A percentile compares a stretch with the other conserved stretches of the same genome.
These are phyloP conservation scores for Andrena bucephala DNA, from an alignment of 2,888 invertebrate species.

Conservation along the genomic window DNA sequence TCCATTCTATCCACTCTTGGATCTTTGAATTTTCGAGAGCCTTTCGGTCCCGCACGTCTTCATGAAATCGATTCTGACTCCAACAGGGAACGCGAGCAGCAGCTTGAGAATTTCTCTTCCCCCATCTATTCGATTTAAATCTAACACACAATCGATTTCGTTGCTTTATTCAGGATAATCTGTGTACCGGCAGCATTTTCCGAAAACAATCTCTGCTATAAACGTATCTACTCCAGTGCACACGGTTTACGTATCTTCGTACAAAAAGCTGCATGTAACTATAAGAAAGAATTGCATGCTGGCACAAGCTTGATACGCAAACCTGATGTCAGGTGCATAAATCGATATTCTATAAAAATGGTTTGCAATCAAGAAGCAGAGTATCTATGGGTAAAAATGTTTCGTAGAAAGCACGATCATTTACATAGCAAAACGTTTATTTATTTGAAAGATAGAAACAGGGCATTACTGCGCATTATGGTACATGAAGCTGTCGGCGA, in stretches of 20 bases:
- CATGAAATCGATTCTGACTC: background rate
- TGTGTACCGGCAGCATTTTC: no score
- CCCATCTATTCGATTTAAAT: background rate
- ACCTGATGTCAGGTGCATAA: slow-evolving; percentile 12
- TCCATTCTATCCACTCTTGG: background rate
- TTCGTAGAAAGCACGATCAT: background rate
- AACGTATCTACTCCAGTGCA: background rate
- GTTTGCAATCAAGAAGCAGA: background rate
- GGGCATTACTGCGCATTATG: no score
- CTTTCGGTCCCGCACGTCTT: background rate
- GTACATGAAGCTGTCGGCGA: no score
- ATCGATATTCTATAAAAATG: slow-evolving; percentile 8
- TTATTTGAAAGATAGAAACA: no score
- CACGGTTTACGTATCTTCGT: background rate
- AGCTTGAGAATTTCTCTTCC: background rate
- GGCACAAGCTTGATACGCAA: slow-evolving; percentile 6
- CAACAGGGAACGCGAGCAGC: background rate
- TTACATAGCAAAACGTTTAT: background rate
- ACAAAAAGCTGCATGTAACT: background rate
- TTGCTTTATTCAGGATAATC: no score
- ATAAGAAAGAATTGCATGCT: background rate
- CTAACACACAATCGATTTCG: no score
- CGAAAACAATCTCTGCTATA: no score
- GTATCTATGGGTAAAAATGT: background rate
- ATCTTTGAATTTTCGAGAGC: background rate